A percentile compares a stretch with the other conserved stretches of the same genome.
These are phyloP conservation scores for Stenotaenia linearis DNA, from an alignment of 2,888 invertebrate genomes.

Conservation along the genomic window DNA sequence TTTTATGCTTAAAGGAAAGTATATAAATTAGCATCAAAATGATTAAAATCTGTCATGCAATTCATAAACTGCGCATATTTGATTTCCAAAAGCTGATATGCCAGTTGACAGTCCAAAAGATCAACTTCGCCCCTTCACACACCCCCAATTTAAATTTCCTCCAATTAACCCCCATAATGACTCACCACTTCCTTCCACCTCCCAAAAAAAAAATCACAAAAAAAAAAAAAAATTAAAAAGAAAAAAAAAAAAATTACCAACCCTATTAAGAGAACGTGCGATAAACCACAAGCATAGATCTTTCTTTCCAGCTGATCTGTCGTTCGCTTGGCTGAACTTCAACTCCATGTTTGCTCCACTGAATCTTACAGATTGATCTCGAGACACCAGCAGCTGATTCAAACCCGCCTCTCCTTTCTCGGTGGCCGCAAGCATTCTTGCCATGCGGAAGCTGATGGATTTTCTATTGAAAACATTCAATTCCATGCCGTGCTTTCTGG, in stretches of 20 bases:
- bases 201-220: no score
- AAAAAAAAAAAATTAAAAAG: no score
- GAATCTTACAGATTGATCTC: conserved; percentile 9
- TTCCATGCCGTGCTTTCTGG: background rate
- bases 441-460: conserved; percentile 4
- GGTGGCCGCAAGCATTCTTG: background rate
- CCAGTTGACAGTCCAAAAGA: no score
- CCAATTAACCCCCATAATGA: no score
- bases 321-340: background rate
- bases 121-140: no score
- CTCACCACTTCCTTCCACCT: no score
- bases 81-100: no score
- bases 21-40: no score
- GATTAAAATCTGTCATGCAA: no score
- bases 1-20: no score
- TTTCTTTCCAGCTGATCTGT: background rate
- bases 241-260: background rate
- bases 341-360: background rate
- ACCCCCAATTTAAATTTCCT: no score
- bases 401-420: background rate
- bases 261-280: background rate
- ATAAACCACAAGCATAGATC: background rate
- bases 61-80: no score
- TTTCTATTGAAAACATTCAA: background rate
- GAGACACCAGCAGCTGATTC: conserved; percentile 4